Base-by-base conservation (phyloP, 2,888 invertebrate species). In the Flexamia atlantica region DNA sequence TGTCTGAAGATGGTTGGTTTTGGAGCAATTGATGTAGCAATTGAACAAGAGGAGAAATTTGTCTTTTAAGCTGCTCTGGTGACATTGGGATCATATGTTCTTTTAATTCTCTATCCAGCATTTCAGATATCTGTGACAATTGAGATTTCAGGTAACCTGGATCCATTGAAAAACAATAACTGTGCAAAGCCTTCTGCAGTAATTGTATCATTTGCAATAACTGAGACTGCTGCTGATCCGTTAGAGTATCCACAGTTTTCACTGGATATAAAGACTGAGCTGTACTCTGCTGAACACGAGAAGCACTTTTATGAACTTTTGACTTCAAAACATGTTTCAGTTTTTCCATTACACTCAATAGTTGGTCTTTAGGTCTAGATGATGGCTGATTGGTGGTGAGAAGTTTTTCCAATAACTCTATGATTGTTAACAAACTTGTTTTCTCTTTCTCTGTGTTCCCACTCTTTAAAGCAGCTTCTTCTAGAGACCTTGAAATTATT, bases 381-480 rank as follows among this genome's bases (percentile, higher is more conserved):
- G 28, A 28, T 28, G 64, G n/a, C 3, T 28, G 30, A 5, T 28
- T 64, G 10, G 28, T 14, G 28, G 30, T 64, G 14, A 64, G 30
- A 14, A 64, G 64, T 28, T 28, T 28, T 64, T 64, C 64, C 64
- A 64, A 64, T 20, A 64, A 64, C 64, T 25, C 30, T 25, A 64
- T 64, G 30, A 64, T 14, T 64, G 9, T 25, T 28, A 64, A 64
- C 7, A 64, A 17, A 64, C 30, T 64, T 17, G 9, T 14, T 17
- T 64, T 5, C 14, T 25, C 25, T 28, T 28, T 64, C 30, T 64
- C 30, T 28, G 64, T 28, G 9, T 64, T 28, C 2, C 30, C 28
- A 28, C 64, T 28, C 30, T 64, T 64, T 64, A 30, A 64, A 1
- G 17, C 64, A 2, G 64, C 64, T 64, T 30, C 28, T 12, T 64